A percentile compares a stretch with the other conserved stretches of the same genome.
Conservation (phyloP, 2,113 vertebrate species). For the Hystrix brachyura region DNA sequence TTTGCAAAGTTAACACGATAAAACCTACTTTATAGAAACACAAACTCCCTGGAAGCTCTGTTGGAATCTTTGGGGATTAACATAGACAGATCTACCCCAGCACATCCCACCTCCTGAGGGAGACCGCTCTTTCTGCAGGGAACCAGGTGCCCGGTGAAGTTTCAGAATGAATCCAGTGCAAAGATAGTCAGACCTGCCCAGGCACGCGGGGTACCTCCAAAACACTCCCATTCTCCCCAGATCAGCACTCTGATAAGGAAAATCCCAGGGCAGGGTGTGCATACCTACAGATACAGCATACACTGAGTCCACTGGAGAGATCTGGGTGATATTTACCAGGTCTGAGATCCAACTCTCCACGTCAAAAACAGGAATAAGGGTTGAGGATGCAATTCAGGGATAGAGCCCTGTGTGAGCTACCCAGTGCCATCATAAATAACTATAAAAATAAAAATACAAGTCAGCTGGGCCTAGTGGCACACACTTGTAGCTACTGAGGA, state of each 20-base stretch:
- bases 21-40: neutral
- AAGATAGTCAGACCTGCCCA: neutral
- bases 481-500: neutral
- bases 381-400: neutral
- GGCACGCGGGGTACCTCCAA: neutral
- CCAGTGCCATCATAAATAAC: neutral
- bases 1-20: neutral
- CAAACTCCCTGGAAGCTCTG: neutral
- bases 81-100: neutral
- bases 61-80: neutral
- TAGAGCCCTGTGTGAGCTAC: neutral
- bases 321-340: neutral
- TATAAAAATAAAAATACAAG: neutral
- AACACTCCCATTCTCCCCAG: neutral
- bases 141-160: neutral
- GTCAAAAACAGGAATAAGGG: neutral
- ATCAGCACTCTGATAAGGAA: neutral
- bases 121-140: neutral
- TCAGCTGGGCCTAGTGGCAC: neutral
- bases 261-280: neutral
- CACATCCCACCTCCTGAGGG: neutral
- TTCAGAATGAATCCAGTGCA: neutral
- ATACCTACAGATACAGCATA: neutral
- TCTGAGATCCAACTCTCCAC: neutral
- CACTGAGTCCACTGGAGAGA: neutral